These are phyloP conservation scores for Oxygymnocypris stewartii DNA, from an alignment of 2,113 vertebrate species.

Conservation along the genomic window DNA sequence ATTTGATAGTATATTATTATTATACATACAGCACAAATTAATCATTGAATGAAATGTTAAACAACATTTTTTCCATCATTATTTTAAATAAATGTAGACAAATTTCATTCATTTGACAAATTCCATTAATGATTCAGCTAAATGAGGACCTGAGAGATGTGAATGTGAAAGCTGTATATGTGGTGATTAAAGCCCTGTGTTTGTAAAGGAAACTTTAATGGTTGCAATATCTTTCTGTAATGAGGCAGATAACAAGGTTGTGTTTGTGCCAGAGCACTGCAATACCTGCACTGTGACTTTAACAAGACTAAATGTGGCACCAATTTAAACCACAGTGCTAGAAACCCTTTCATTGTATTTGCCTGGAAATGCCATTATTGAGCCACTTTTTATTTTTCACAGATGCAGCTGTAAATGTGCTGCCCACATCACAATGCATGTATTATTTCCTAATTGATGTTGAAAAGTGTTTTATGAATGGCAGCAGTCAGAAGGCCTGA, in stretches of 20 bases:
- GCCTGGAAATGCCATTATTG: constrained; percentile 72
- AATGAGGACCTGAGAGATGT: no score
- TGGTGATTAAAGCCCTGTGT: constrained; percentile 34
- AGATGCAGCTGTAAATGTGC: constrained; percentile 4
- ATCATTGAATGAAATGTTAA: no score
- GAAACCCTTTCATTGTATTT: constrained; percentile 51
- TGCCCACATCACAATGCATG: constrained; percentile 54
- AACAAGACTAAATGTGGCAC: constrained; percentile 53
- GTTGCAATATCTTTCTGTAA: constrained; percentile 43
- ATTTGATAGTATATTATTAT: no score
- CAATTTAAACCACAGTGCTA: constrained; percentile 20
- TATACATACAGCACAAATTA: no score
- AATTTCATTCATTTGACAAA: no score
- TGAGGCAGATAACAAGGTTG: constrained; percentile 53
- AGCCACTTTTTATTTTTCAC: constrained; percentile 31
- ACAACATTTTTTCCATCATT: no score
- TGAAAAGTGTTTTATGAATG: constrained; percentile 68
- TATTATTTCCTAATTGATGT: constrained; percentile 67
- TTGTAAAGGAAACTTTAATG: constrained; percentile 32
- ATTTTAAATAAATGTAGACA: no score
- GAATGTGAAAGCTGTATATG: constrained; percentile 34
- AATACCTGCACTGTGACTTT: constrained; percentile 36
- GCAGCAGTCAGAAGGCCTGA: constrained; percentile 52
- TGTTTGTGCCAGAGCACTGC: constrained; percentile 44
- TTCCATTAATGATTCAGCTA: no score